Evolutionary conservation across 1,140 invertebrate species (phyloP).

Genomic region (Psix sp.): DNA sequence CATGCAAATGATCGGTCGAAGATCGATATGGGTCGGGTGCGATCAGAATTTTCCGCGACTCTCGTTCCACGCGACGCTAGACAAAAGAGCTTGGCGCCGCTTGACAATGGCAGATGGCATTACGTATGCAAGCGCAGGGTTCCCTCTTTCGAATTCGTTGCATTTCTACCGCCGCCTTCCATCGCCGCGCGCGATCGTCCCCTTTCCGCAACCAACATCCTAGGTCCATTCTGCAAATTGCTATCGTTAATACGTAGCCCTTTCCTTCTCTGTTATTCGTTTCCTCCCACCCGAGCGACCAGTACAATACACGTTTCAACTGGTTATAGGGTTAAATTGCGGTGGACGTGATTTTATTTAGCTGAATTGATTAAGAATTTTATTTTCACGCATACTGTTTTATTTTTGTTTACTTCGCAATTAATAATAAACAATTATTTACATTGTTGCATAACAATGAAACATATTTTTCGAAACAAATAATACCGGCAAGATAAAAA

Average conservation of each 20-base stretch:
- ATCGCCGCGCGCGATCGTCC: constrained; percentile 45
- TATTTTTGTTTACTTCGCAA: too few relatives aligned
- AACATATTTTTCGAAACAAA: too few relatives aligned
- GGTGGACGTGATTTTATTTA: constrained; percentile 7
- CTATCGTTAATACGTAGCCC: constrained; percentile 66
- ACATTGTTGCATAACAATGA: too few relatives aligned
- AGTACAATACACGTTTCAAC: constrained; percentile 5
- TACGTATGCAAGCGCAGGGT: constrained; percentile 75
- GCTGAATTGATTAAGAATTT: not conserved
- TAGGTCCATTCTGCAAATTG: constrained; percentile 66
- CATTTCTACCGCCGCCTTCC: constrained; percentile 68
- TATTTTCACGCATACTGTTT: too few relatives aligned
- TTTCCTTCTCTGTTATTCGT: constrained; percentile 17
- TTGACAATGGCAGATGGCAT: constrained; percentile 75
- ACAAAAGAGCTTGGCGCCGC: constrained; percentile 69
- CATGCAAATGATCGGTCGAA: constrained; percentile 78
- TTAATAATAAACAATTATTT: too few relatives aligned
- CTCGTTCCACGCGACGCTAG: constrained; percentile 60
- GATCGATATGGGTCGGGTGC: constrained; percentile 74
- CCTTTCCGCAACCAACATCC: constrained; percentile 49
- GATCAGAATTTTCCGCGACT: constrained; percentile 75
- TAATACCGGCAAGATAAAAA: too few relatives aligned
- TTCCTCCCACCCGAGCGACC: not conserved
- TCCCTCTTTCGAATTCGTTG: constrained; percentile 75
- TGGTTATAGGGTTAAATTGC: constrained; percentile 15